phyloP scores from a whole-genome alignment of 2,797 vertebrate genomes.

The Cetoscarus ocellatus region DNA sequence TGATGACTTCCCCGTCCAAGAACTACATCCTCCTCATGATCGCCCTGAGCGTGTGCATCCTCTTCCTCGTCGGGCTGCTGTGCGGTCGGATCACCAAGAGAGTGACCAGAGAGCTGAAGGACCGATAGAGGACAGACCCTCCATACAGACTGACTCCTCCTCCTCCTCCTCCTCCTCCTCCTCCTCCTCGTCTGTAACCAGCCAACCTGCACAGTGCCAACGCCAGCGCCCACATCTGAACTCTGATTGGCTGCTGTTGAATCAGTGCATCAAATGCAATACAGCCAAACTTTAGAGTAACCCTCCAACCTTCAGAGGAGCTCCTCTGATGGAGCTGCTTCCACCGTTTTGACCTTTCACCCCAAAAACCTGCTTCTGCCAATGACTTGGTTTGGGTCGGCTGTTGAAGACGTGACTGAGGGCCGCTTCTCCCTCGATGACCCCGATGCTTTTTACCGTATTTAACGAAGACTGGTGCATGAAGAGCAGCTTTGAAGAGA shows the following conservation, averaged over 20 bases:
- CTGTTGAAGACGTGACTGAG: slow-evolving; percentile 45
- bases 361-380: slow-evolving; percentile 10
- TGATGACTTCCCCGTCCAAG: slow-evolving; percentile 95
- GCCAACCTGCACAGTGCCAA: slow-evolving; percentile 67
- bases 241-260: slow-evolving; percentile 34
- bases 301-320: slow-evolving; percentile 7
- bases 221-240: slow-evolving; percentile 50
- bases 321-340: slow-evolving; percentile 14
- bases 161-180: slow-evolving; percentile 16
- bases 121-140: slow-evolving; percentile 89
- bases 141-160: slow-evolving; percentile 20
- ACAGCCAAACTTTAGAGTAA: neutral
- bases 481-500: slow-evolving; percentile 36
- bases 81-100: slow-evolving; percentile 97
- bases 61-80: slow-evolving; percentile 95
- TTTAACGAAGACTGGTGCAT: slow-evolving; percentile 49
- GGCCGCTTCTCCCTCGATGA: slow-evolving; percentile 16
- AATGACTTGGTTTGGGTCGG: slow-evolving; percentile 15
- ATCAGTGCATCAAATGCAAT: slow-evolving; percentile 37
- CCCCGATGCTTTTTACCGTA: slow-evolving; percentile 40
- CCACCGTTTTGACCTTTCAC: neutral
- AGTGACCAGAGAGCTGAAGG: slow-evolving; percentile 95
- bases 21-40: slow-evolving; percentile 90
- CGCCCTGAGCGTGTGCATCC: slow-evolving; percentile 89
- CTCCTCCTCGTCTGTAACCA: slow-evolving; percentile 51